phyloP scores from a whole-genome alignment of 2,797 vertebrate species.

The Lacerta viridis region DNA sequence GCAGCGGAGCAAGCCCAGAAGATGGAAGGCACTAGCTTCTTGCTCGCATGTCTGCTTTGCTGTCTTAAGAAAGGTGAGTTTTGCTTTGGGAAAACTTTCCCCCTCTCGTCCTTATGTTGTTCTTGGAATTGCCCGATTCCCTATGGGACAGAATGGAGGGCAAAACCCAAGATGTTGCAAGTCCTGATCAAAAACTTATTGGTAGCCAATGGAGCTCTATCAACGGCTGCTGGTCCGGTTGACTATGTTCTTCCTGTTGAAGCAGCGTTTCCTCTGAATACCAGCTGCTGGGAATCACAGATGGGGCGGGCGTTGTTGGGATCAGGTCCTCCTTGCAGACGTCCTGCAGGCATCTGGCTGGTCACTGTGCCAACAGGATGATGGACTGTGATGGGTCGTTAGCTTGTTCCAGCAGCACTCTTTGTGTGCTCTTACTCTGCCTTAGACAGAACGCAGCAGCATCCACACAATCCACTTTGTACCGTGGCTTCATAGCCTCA shows the following conservation, averaged over 20 bases:
- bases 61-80: conserved; percentile 71
- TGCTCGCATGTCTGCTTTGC: conserved; percentile 63
- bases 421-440: no score
- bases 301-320: no score
- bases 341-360: no score
- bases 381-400: no score
- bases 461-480: no score
- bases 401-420: rapidly evolving
- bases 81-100: not conserved
- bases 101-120: not conserved
- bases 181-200: not conserved
- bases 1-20: not conserved
- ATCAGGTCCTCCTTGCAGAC: no score
- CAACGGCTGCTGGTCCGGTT: no score
- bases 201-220: not conserved
- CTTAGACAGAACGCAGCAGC: no score
- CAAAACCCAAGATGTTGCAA: not conserved
- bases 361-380: no score
- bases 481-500: not conserved
- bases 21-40: conserved; percentile 47
- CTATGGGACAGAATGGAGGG: not conserved
- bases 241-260: no score
- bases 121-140: rapidly evolving
- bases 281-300: no score
- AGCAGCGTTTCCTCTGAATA: no score